Evolutionary conservation across 37 sponge, comb jelly and placozoan species (phyloP), one percentile per base, ranked within the genome.

Genomic region (Corticium candelabrum): DNA sequence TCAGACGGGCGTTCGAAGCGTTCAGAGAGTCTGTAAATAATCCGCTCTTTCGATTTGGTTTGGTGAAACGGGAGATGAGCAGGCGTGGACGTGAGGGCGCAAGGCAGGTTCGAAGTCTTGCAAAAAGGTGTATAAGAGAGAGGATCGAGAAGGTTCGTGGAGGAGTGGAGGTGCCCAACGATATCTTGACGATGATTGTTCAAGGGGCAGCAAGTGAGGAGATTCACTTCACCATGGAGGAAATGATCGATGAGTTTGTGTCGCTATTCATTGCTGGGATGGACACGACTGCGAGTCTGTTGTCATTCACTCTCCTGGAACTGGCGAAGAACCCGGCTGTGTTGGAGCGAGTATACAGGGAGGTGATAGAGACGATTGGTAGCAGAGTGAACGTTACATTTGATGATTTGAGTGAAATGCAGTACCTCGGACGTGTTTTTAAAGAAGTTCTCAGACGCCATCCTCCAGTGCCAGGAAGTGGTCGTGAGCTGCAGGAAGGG

Each of bases 401-500:
- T 68, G 80, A 79, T 7, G 80, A 79, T 31, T 21, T 79, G 3
- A 35, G 40, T 7, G 2, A 68, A 41, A 34, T 79, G 21, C 40
- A n/a, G 2, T 79, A 79, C 37, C 38, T 79, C 15, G 80, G 67
- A 37, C 56, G 56, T 41, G 71, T 79, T 3, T 68, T 79, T 3
- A 79, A 79, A 37, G 80, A 79, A 34, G 67, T 35, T 38, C 71
- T 79, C 2, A 33, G 71, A 79, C 56, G 40, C 71, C 71, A 74
- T 35, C 80, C 72, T 34, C 37, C 40, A 38, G 70, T 3, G 71
- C 36, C 67, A 31, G 68, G 11, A 72, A 74, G 4, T 69, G 40
- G 36, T 21, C n/a, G 69, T 33, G 11, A 21, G 69, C 11, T 79
- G 2, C 34, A 5, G 62, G 4, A 2, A 37, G 39, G 4, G 69